Percentiles rank a stretch among this genome's conserved stretches.
Conservation (phyloP, 2,888 invertebrate species). For the Synanthedon andrenaeformis region DNA sequence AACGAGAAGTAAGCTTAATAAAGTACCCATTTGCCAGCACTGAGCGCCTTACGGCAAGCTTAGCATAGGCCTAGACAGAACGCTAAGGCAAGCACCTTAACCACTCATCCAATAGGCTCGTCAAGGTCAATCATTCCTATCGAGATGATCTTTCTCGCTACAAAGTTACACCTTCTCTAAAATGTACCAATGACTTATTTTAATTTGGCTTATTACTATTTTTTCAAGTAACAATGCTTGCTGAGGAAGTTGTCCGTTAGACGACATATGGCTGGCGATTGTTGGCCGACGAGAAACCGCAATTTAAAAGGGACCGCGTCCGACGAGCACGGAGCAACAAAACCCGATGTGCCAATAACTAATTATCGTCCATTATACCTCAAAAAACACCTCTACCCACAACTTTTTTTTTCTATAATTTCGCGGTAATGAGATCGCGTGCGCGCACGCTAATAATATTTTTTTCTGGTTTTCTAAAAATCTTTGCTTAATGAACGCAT, state of each 20-base stretch:
- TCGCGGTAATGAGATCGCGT: slow-evolving; percentile 20
- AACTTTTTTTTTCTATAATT: slow-evolving; percentile 8
- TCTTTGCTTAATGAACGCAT: no score
- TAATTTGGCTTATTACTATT: no score
- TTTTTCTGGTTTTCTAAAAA: slow-evolving; percentile 3
- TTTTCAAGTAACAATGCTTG: not conserved
- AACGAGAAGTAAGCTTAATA: no score
- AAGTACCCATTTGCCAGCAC: no score
- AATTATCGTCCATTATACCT: slow-evolving; percentile 21
- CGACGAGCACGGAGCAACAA: slow-evolving; percentile 17
- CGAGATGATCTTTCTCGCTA: no score
- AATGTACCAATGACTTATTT: no score
- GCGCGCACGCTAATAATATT: slow-evolving; percentile 5
- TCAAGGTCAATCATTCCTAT: no score
- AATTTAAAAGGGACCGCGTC: slow-evolving; percentile 19
- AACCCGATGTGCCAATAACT: slow-evolving; percentile 43
- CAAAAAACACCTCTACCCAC: slow-evolving; percentile 25
- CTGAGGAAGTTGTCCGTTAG: slow-evolving; percentile 18
- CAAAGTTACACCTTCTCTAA: no score
- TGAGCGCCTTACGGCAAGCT: no score
- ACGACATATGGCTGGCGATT: slow-evolving; percentile 19
- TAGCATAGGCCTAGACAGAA: no score
- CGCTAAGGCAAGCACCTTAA: no score
- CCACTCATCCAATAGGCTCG: no score
- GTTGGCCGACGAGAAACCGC: slow-evolving; percentile 26